phyloP scores from a whole-genome alignment of 1,140 invertebrate genomes.

The Drosophila sturtevanti region DNA sequence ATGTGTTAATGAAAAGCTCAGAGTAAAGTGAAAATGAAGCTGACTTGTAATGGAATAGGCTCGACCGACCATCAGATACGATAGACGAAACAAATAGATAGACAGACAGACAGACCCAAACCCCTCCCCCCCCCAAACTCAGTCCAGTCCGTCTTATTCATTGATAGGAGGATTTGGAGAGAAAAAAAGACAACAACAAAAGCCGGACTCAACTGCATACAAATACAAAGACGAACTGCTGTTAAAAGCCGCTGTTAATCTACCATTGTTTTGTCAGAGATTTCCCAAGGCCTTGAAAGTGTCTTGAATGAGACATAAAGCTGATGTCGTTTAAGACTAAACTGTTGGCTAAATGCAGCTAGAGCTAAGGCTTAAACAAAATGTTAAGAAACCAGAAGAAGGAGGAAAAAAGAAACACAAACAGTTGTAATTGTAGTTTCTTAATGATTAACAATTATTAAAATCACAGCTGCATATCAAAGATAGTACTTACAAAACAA shows the following conservation, averaged over 20 bases:
- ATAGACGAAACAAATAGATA: too few species aligned
- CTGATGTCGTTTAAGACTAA: slow-evolving; percentile 60
- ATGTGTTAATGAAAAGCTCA: slow-evolving; percentile 47
- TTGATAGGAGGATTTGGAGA: too few species aligned
- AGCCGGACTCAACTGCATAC: slow-evolving; percentile 37
- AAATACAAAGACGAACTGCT: slow-evolving; percentile 41
- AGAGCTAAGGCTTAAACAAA: slow-evolving; percentile 49
- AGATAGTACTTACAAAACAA: slow-evolving; percentile 28
- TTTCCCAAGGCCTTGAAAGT: slow-evolving; percentile 65
- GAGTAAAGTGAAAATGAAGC: slow-evolving; percentile 60
- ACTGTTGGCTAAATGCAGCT: slow-evolving; percentile 71
- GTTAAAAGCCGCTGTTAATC: slow-evolving; percentile 60
- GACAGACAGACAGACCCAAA: slow-evolving; percentile 19
- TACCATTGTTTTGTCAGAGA: slow-evolving; percentile 65
- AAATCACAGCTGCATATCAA: slow-evolving; percentile 50
- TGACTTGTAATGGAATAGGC: slow-evolving; percentile 34
- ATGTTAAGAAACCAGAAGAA: too few species aligned
- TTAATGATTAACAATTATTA: slow-evolving; percentile 69
- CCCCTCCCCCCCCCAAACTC: neutral
- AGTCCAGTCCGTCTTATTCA: slow-evolving; percentile 33
- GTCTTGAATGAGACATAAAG: slow-evolving; percentile 46
- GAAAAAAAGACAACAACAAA: slow-evolving; percentile 31
- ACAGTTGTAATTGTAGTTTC: slow-evolving; percentile 44
- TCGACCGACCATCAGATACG: neutral
- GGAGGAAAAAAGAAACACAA: neutral